Evolutionary conservation across 2,888 invertebrate species (phyloP).

Genomic region (Acleris sparsana): DNA sequence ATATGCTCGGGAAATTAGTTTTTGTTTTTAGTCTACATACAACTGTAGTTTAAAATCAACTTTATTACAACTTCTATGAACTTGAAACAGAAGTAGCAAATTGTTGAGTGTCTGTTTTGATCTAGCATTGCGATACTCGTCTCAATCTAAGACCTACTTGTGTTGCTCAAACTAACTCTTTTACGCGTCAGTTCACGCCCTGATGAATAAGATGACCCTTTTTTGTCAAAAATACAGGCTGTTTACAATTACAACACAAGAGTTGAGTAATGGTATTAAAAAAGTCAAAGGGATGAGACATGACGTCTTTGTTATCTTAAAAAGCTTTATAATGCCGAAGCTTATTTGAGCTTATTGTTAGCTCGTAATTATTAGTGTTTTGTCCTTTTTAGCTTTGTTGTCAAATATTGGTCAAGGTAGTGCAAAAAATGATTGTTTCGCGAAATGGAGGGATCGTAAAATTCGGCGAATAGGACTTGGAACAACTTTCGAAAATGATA

Average conservation of each 20-base stretch:
- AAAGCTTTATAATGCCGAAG: slow-evolving; percentile 26
- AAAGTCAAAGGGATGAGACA: slow-evolving; percentile 30
- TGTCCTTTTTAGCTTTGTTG: slow-evolving; percentile 49
- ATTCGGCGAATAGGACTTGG: slow-evolving; percentile 1
- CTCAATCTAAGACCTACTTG: too few relatives aligned
- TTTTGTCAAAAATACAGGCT: too few relatives aligned
- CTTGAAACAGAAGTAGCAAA: too few relatives aligned
- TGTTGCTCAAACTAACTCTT: too few relatives aligned
- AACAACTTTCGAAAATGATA: slow-evolving; percentile 17
- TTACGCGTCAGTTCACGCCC: too few relatives aligned
- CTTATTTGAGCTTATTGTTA: slow-evolving; percentile 48
- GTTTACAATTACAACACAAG: not conserved
- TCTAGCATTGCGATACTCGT: too few relatives aligned
- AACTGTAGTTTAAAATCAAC: too few relatives aligned
- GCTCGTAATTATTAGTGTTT: slow-evolving; percentile 54
- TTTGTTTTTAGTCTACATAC: too few relatives aligned
- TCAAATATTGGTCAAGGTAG: slow-evolving; percentile 53
- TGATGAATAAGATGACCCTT: too few relatives aligned
- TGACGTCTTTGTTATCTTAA: slow-evolving; percentile 25
- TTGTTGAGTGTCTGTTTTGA: too few relatives aligned
- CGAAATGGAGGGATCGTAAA: slow-evolving; percentile 47
- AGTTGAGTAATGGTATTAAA: slow-evolving; percentile 23
- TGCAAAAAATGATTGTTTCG: slow-evolving; percentile 50
- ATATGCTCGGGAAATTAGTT: too few relatives aligned
- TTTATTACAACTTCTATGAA: too few relatives aligned